Evolutionary conservation across 2,888 invertebrate species (phyloP).

Genomic region (Calliphora vomitoria): DNA sequence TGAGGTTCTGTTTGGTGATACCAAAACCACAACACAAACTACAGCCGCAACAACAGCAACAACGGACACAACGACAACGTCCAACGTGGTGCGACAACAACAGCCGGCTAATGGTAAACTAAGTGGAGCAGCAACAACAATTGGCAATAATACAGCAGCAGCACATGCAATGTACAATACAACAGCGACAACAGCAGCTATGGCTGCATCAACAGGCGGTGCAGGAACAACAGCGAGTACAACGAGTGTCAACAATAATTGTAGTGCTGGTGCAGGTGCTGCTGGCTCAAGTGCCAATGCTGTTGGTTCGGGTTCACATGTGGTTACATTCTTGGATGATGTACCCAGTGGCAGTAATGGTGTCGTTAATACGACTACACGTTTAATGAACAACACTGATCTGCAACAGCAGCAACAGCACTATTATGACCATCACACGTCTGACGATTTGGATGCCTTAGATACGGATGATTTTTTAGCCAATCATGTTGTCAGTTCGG

Average conservation of each 20-base stretch:
- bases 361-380: constrained; percentile 79
- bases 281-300: not conserved
- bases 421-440: constrained; percentile 76
- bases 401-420: constrained; percentile 80
- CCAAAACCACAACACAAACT: constrained; percentile 75
- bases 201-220: constrained; percentile 28
- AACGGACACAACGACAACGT: constrained; percentile 76
- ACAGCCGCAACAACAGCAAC: constrained; percentile 69
- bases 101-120: constrained; percentile 67
- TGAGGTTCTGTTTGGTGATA: constrained; percentile 79
- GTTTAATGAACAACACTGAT: constrained; percentile 80
- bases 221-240: constrained; percentile 41
- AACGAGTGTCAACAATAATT: constrained; percentile 25
- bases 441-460: constrained; percentile 80
- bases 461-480: constrained; percentile 81
- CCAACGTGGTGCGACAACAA: constrained; percentile 50
- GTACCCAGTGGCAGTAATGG: constrained; percentile 80
- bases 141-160: constrained; percentile 42
- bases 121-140: constrained; percentile 43
- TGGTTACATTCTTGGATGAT: constrained; percentile 81
- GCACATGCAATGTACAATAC: constrained; percentile 32
- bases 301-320: constrained; percentile 75
- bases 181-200: constrained; percentile 21
- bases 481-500: constrained; percentile 86
- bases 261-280: not conserved